A percentile compares a stretch with the other conserved stretches of the same genome.
Evolutionary conservation across 2,888 invertebrate genomes (phyloP).

Genomic region (Chymomyza procnemis): DNA sequence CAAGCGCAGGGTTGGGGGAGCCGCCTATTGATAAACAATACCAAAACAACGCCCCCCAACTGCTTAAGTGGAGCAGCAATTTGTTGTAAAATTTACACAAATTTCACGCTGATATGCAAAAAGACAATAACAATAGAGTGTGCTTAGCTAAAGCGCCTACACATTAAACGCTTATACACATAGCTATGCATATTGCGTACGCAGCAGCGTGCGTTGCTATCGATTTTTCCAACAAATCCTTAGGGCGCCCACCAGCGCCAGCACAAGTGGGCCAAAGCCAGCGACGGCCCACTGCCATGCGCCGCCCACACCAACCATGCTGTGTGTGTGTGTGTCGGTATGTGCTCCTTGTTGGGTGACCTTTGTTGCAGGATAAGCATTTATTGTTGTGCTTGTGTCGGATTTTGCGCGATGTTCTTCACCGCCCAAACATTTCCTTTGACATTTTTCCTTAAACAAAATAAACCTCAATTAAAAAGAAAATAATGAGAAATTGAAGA

Average conservation of each 20-base stretch:
- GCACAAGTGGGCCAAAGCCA: not conserved
- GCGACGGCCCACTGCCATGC: not conserved
- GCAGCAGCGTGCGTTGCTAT: conserved; percentile 6
- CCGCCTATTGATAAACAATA: not conserved
- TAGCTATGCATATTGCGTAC: not conserved
- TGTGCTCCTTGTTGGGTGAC: not conserved
- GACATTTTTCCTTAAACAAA: not conserved
- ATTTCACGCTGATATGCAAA: not conserved
- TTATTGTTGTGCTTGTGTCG: not conserved
- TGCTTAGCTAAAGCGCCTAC: not conserved
- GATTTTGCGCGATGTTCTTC: not conserved
- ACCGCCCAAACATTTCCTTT: not conserved
- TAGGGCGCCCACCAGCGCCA: not conserved
- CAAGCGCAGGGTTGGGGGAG: not conserved
- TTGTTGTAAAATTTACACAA: not conserved
- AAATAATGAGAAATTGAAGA: conserved; percentile 4
- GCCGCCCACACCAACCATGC: too few relatives aligned
- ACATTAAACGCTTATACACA: not conserved
- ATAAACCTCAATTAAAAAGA: too few relatives aligned
- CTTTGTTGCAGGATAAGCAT: not conserved
- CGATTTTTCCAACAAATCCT: conserved; percentile 19
- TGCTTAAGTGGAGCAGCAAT: not conserved
- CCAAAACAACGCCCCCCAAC: not conserved
- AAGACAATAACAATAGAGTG: too few relatives aligned
- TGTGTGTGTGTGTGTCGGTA: not conserved